A percentile compares a stretch with the other conserved stretches of the same genome.
These are phyloP conservation scores for Echinarachnius parma DNA, from an alignment of 53 echinoderm and acorn worm genomes.

Conservation along the genomic window DNA sequence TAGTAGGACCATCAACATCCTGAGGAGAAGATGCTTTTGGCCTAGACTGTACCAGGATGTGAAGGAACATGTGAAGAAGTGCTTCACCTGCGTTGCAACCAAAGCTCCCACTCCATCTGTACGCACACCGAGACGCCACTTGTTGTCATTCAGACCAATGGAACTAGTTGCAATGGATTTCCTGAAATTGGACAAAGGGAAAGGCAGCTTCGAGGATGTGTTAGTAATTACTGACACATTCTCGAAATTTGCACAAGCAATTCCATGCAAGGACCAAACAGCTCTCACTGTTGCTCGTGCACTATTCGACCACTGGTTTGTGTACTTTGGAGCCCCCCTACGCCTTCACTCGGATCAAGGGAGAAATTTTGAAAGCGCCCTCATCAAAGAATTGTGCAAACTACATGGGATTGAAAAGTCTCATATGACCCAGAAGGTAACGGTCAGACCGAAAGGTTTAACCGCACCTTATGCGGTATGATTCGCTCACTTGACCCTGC, in stretches of 20 bases:
- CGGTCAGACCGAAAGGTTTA: conserved; percentile 57
- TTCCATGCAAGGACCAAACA: conserved; percentile 55
- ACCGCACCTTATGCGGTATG: conserved; percentile 46
- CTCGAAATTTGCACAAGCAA: conserved; percentile 61
- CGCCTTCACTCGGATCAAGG: conserved; percentile 61
- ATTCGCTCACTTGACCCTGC: conserved; percentile 47
- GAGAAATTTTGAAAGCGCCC: conserved; percentile 52
- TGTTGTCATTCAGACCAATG: conserved; percentile 55
- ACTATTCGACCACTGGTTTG: conserved; percentile 51
- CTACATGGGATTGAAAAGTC: conserved; percentile 41
- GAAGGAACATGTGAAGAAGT: conserved; percentile 29
- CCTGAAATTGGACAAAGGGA: conserved; percentile 60
- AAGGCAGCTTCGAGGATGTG: conserved; percentile 54
- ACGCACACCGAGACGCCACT: conserved; percentile 52
- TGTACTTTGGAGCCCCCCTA: conserved; percentile 52
- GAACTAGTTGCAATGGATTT: conserved; percentile 64
- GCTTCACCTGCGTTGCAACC: conserved; percentile 48
- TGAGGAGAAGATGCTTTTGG: conserved; percentile 53
- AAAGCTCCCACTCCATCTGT: conserved; percentile 43
- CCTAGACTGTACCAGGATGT: conserved; percentile 50
- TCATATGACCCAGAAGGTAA: conserved; percentile 58
- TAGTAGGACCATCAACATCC: conserved; percentile 29
- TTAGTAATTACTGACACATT: conserved; percentile 59
- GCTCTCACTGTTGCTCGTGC: conserved; percentile 43
- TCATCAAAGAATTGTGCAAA: conserved; percentile 30